Conservation (phyloP, 2,797 vertebrate genomes). For the Amazona finschi region DNA sequence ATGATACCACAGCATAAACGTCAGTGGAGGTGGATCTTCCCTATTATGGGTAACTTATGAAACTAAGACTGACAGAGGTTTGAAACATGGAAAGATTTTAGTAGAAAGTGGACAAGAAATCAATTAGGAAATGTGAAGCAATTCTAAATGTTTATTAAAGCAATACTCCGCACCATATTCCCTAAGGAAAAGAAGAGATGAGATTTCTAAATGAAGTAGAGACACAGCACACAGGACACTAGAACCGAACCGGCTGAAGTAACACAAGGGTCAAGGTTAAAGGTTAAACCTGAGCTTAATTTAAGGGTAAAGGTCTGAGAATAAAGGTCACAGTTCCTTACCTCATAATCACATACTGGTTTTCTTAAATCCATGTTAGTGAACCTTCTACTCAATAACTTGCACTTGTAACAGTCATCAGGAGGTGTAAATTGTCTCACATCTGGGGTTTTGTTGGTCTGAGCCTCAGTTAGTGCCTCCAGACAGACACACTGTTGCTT, state of each 20-base stretch:
- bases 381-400: background rate
- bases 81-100: conserved; percentile 9
- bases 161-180: background rate
- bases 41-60: background rate
- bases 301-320: background rate
- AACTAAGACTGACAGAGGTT: background rate
- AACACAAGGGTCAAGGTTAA: background rate
- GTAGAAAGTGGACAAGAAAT: background rate
- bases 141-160: background rate
- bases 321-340: background rate
- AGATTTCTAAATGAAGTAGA: background rate
- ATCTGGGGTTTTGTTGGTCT: background rate
- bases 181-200: background rate
- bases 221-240: background rate
- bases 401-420: background rate
- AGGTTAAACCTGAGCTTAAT: background rate
- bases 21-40: background rate
- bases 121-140: background rate
- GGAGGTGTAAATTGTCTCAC: background rate
- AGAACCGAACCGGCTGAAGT: background rate
- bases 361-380: background rate
- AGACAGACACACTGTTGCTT: background rate
- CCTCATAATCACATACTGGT: background rate
- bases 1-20: background rate
- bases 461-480: background rate